A percentile compares a stretch with the other conserved stretches of the same genome.
These are phyloP conservation scores for Euspilapteryx auroguttella DNA, from an alignment of 2,888 invertebrate genomes.

Conservation along the genomic window DNA sequence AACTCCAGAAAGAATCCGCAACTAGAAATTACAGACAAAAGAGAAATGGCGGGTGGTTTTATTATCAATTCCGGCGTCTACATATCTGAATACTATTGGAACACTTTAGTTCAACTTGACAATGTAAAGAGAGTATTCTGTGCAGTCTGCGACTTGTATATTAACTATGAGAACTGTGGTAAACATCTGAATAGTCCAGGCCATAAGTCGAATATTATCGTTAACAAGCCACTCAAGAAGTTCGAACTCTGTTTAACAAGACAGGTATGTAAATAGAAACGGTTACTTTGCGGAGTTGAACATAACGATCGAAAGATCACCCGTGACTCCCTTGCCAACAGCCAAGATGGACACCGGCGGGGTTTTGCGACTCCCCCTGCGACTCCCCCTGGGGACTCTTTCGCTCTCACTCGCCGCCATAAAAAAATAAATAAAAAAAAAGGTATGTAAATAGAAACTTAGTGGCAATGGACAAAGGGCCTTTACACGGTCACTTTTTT, in stretches of 20 bases:
- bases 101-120: background rate
- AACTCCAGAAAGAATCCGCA: no score
- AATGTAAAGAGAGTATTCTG: background rate
- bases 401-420: no score
- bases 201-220: slow-evolving; percentile 9
- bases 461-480: no score
- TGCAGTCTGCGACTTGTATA: background rate
- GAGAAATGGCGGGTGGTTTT: no score
- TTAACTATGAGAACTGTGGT: background rate
- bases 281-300: no score
- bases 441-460: no score
- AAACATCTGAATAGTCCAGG: slow-evolving; percentile 1
- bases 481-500: no score
- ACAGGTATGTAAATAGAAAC: slow-evolving; percentile 12
- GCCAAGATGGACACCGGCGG: no score
- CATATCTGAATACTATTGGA: background rate
- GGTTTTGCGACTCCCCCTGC: background rate
- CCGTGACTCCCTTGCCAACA: no score
- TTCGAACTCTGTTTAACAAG: slow-evolving; percentile 18
- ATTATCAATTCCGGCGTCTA: slow-evolving; percentile 1
- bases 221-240: slow-evolving; percentile 11
- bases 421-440: no score
- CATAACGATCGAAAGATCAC: no score
- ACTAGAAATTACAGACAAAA: no score
- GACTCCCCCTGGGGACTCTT: background rate